Evolutionary conservation across 2,113 vertebrate genomes (phyloP), one percentile per base, ranked within the genome.

Genomic region (Nibea coibor): DNA sequence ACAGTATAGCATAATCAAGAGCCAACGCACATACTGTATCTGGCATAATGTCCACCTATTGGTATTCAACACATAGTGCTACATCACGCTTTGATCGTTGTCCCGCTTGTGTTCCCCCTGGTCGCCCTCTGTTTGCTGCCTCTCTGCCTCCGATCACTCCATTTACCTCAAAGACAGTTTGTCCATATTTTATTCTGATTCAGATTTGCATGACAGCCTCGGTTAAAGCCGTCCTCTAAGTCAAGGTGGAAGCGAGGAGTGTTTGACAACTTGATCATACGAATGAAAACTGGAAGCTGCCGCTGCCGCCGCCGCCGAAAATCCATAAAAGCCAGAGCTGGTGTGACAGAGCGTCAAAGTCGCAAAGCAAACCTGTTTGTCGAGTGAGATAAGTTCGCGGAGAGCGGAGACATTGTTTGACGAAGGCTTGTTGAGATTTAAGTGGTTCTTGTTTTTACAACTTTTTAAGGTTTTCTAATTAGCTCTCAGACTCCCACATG

Each of bases 51-150:
- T 74, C n/a, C n/a, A 51, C 45, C 31, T 47, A 75, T 87, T 86
- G 65, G 76, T 84, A 86, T 89, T 89, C 89, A 78, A 63, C 63
- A 72, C 53, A 56, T 24, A 15, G n/a, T 6, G 62, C 63, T 22
- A n/a, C n/a, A 67, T 17, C 47, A 35, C 4, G 56, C 88, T 87
- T 75, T 87, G 83, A 88, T 86, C 80, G 69, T 22, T 54, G 67
- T 81, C 75, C 76, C 35, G 45, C 73, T 79, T 26, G 17, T 56
- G 78, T 61, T 78, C 66, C 56, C 67, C 31, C 43, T 1, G 14
- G 24, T 81, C 61, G 7, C 51, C 20, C 47, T 65, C 64, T 63
- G 62, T 83, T 42, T 57, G 6, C 54, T 39, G 19, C 26, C 14
- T 65, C 45, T 42, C 75, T 68, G 62, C 45, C 59, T 70, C 63